Conservation (phyloP, 2,797 vertebrate genomes). For the Sebastolobus alascanus region DNA sequence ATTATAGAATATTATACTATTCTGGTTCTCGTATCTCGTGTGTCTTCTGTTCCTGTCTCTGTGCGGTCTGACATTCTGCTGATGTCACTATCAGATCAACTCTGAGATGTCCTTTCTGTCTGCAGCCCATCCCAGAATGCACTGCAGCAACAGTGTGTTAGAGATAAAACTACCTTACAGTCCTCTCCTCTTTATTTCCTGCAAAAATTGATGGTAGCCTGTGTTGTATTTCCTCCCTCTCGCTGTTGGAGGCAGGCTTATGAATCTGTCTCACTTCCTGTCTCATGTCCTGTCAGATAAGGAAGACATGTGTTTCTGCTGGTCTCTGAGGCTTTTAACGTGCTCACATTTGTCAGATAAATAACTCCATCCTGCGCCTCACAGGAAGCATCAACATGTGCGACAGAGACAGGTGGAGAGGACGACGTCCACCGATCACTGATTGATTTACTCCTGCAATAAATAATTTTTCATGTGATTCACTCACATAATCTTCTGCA, state of each 20-base stretch:
- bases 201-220: background rate
- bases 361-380: background rate
- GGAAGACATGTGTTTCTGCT: background rate
- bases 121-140: background rate
- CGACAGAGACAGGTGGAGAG: too few species aligned
- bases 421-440: background rate
- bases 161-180: background rate
- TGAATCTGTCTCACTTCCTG: background rate
- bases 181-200: background rate
- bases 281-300: conserved; percentile 2
- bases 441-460: background rate
- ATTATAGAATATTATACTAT: background rate
- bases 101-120: conserved; percentile 7
- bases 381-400: background rate
- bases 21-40: background rate
- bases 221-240: background rate
- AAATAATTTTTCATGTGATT: background rate
- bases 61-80: conserved; percentile 12
- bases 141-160: background rate
- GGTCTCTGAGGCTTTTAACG: background rate
- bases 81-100: conserved; percentile 13
- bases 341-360: background rate
- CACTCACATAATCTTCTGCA: background rate
- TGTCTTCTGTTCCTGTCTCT: conserved; percentile 1
- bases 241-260: background rate